Conservation (phyloP, 30 jellyfish, hydroid and myxozoan species). For the Aurelia aurita region DNA sequence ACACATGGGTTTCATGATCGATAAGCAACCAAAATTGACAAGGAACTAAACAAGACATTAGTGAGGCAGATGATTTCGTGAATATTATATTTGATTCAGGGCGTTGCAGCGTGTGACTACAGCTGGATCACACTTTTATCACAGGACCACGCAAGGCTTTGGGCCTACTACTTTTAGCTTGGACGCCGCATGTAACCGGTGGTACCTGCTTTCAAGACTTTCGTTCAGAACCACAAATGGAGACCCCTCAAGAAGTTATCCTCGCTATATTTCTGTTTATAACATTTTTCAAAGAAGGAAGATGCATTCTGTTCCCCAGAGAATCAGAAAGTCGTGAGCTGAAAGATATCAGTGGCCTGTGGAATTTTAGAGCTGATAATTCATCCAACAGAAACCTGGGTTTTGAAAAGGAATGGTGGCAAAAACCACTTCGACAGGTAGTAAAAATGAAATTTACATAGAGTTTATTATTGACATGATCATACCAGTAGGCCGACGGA, state of each 20-base stretch:
- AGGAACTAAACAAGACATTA: too few relatives aligned
- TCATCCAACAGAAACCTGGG: conserved; percentile 89
- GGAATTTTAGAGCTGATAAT: conserved; percentile 94
- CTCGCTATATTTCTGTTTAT: not conserved
- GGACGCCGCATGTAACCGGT: too few relatives aligned
- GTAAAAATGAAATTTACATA: not conserved
- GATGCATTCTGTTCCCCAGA: conserved; percentile 77
- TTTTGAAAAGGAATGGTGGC: conserved; percentile 87
- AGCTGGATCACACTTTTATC: too few relatives aligned
- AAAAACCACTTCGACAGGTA: conserved; percentile 87
- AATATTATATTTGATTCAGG: too few relatives aligned
- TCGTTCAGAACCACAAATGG: not conserved
- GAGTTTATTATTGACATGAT: not conserved
- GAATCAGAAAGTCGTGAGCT: conserved; percentile 93
- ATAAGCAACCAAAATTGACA: too few relatives aligned
- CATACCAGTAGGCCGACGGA: too few relatives aligned
- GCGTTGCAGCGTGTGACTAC: too few relatives aligned
- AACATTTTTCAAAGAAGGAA: not conserved
- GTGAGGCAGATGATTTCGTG: too few relatives aligned
- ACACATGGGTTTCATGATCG: too few relatives aligned
- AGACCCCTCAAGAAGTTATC: not conserved
- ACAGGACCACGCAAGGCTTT: too few relatives aligned
- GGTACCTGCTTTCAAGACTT: too few relatives aligned
- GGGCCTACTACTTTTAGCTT: too few relatives aligned
- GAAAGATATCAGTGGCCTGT: conserved; percentile 81